These are phyloP conservation scores for Pangasius macronema DNA, from an alignment of 2,797 vertebrate species.

Conservation along the genomic window DNA sequence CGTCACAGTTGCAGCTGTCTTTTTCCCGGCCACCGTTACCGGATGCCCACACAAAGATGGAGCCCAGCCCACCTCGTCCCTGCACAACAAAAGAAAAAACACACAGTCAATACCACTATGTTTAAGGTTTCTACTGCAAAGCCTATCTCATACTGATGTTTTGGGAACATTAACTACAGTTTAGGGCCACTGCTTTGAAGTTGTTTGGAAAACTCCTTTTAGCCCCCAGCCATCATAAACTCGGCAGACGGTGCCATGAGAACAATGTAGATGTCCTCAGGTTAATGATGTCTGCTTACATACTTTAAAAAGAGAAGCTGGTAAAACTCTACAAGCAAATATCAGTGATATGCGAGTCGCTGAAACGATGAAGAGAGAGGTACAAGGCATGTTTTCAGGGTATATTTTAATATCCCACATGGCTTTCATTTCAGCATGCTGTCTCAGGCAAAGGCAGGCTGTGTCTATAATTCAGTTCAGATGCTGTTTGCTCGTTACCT, in stretches of 20 bases:
- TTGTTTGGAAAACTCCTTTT: slow-evolving; percentile 1
- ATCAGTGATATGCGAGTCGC: neutral
- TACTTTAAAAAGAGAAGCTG: neutral
- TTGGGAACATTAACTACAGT: neutral
- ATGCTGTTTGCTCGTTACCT: slow-evolving; percentile 44
- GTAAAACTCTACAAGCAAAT: slow-evolving; percentile 14
- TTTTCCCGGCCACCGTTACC: slow-evolving; percentile 86
- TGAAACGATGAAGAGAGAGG: slow-evolving; percentile 19
- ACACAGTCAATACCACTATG: neutral
- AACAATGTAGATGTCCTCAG: slow-evolving; percentile 22
- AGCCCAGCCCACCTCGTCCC: slow-evolving; percentile 84
- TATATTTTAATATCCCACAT: slow-evolving; percentile 21
- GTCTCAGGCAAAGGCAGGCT: slow-evolving; percentile 15
- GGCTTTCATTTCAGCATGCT: slow-evolving; percentile 39
- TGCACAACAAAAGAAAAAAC: slow-evolving; percentile 56
- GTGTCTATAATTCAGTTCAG: slow-evolving; percentile 40
- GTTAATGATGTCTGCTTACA: slow-evolving; percentile 27
- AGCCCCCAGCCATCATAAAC: slow-evolving; percentile 9
- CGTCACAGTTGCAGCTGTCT: slow-evolving; percentile 91
- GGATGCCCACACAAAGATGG: slow-evolving; percentile 86
- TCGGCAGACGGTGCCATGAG: slow-evolving; percentile 4
- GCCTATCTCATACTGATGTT: neutral
- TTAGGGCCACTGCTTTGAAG: neutral
- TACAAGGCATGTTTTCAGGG: slow-evolving; percentile 15
- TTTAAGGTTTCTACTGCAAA: neutral